A percentile compares a stretch with the other conserved stretches of the same genome.
phyloP scores from a whole-genome alignment of 2,888 invertebrate genomes.

The Caenorhabditis drosophilae region DNA sequence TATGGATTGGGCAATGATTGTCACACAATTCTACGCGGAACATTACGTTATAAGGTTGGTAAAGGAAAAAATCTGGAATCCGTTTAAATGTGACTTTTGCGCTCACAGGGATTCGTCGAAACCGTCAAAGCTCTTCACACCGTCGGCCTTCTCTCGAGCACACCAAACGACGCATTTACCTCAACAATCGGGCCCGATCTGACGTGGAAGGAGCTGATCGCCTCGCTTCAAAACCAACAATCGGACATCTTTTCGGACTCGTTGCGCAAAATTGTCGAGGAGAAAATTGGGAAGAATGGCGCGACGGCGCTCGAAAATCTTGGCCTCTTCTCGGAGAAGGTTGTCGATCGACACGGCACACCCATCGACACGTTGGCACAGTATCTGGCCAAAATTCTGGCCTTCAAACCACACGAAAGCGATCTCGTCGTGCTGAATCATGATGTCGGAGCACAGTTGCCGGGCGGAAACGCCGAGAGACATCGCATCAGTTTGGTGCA shows the following conservation, averaged over 20 bases:
- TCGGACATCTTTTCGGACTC: slow-evolving; percentile 92
- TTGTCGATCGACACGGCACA: slow-evolving; percentile 80
- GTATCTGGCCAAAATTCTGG: slow-evolving; percentile 73
- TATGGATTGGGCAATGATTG: slow-evolving; percentile 82
- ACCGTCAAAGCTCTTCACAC: slow-evolving; percentile 85
- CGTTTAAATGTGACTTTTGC: neutral
- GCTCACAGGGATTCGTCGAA: slow-evolving; percentile 80
- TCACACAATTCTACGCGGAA: slow-evolving; percentile 88
- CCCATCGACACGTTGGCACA: slow-evolving; percentile 91
- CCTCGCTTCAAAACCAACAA: slow-evolving; percentile 82
- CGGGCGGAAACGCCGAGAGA: slow-evolving; percentile 78
- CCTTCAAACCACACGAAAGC: slow-evolving; percentile 78
- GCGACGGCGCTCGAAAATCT: slow-evolving; percentile 71
- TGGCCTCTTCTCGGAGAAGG: slow-evolving; percentile 83
- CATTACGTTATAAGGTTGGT: slow-evolving; percentile 80
- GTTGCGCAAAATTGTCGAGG: slow-evolving; percentile 82
- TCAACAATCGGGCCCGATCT: slow-evolving; percentile 87
- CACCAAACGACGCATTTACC: slow-evolving; percentile 87
- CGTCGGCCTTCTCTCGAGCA: slow-evolving; percentile 85
- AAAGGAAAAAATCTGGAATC: too few relatives aligned
- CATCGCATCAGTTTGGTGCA: slow-evolving; percentile 82
- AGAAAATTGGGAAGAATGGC: slow-evolving; percentile 76
- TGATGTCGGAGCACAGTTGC: slow-evolving; percentile 89
- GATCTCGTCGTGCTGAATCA: slow-evolving; percentile 93
- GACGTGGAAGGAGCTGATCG: slow-evolving; percentile 90